phyloP scores from a whole-genome alignment of 2,888 invertebrate genomes.

The Lasiommata megera region DNA sequence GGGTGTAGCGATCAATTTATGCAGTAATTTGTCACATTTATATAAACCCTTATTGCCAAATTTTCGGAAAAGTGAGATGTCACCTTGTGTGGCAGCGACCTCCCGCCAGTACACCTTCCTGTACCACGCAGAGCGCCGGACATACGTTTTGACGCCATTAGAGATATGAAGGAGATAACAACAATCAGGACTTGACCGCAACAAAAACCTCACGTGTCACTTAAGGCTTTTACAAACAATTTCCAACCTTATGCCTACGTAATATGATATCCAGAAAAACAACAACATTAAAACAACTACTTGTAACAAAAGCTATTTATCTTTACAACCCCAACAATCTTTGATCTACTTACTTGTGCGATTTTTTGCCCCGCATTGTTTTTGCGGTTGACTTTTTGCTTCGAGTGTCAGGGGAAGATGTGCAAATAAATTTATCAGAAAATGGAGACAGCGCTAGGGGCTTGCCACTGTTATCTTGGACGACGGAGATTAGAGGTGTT shows the following conservation, averaged over 20 bases:
- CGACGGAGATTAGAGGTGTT: constrained; percentile 62
- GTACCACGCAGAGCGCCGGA: constrained; percentile 72
- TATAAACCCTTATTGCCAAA: constrained; percentile 55
- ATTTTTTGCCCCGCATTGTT: constrained; percentile 69
- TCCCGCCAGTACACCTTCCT: constrained; percentile 69
- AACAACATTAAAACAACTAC: constrained; percentile 27
- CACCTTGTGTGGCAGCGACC: constrained; percentile 70
- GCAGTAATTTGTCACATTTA: constrained; percentile 57
- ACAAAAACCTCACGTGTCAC: constrained; percentile 39
- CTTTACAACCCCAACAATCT: constrained; percentile 62
- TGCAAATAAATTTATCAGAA: constrained; percentile 71
- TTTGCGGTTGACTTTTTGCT: constrained; percentile 70
- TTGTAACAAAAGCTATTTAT: constrained; percentile 62
- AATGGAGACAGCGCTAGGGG: constrained; percentile 49
- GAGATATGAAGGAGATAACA: constrained; percentile 67
- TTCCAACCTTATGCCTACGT: constrained; percentile 34
- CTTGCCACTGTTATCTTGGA: constrained; percentile 53
- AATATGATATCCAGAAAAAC: constrained; percentile 6
- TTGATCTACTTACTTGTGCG: constrained; percentile 68
- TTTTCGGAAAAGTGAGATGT: constrained; percentile 63
- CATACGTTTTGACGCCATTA: constrained; percentile 77
- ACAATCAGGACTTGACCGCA: constrained; percentile 74
- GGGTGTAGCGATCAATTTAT: constrained; percentile 43
- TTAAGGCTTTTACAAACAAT: constrained; percentile 21
- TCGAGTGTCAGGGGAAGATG: constrained; percentile 54